Conservation (phyloP, 2,888 invertebrate species). For the Lamellibrachia satsuma region DNA sequence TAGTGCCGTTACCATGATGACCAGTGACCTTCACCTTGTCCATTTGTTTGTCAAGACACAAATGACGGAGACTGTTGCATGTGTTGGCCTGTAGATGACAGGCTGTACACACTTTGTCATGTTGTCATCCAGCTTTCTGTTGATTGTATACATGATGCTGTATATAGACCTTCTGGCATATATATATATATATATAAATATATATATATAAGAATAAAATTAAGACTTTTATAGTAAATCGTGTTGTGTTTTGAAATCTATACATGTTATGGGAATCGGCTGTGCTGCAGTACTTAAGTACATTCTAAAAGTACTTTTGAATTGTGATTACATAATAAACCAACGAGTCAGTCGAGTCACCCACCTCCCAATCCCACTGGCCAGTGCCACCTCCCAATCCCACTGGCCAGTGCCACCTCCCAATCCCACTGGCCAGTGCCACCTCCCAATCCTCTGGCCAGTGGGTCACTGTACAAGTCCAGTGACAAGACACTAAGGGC, state of each 20-base stretch:
- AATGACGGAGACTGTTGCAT: slow-evolving; percentile 13
- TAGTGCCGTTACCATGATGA: neutral
- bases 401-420: too few relatives aligned
- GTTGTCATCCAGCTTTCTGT: slow-evolving; percentile 8
- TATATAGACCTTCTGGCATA: slow-evolving; percentile 13
- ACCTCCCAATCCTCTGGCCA: too few relatives aligned
- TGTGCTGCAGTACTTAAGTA: too few relatives aligned
- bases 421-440: too few relatives aligned
- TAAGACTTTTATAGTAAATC: slow-evolving; percentile 7
- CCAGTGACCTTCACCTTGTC: neutral
- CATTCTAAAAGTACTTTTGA: too few relatives aligned
- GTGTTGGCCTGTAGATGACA: slow-evolving; percentile 10
- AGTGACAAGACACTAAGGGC: too few relatives aligned
- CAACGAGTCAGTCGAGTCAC: too few relatives aligned
- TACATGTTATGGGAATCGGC: neutral
- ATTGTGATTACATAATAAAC: too few relatives aligned
- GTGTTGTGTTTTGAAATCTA: slow-evolving; percentile 17
- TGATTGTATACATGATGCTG: slow-evolving; percentile 20
- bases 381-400: too few relatives aligned
- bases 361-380: too few relatives aligned
- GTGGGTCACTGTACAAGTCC: too few relatives aligned
- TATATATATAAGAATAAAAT: slow-evolving; percentile 25
- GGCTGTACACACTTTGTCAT: slow-evolving; percentile 9
- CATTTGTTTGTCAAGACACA: slow-evolving; percentile 5
- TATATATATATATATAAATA: slow-evolving; percentile 26